Evolutionary conservation across 2,797 vertebrate species (phyloP), one percentile per base, ranked within the genome.

Genomic region (Ataeniobius toweri): DNA sequence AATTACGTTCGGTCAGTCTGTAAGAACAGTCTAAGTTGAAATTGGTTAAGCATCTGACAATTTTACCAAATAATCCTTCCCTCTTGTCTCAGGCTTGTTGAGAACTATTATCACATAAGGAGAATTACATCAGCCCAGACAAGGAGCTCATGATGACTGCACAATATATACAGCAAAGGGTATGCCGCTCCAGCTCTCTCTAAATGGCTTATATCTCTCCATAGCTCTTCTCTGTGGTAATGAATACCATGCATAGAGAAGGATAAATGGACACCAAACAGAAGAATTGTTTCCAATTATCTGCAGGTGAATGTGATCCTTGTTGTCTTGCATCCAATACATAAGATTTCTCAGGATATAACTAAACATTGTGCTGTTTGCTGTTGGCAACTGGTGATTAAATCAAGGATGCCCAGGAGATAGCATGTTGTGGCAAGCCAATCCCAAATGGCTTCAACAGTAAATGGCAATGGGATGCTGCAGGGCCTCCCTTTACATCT

Each of bases 401-500:
- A 87, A 79, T 90, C 74, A 82, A 77, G 77, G 76, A 78, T 71
- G 79, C 87, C 81, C 87, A 77, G 53, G 74, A 80, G 88, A 84
- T 70, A 72, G 89, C 93, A 6, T 94, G 94, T 93, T 93, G 87
- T 91, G 90, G 93, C 95, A 93, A 80, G 94, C 83, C 82, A 41
- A 77, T 87, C 92, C 90, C 92, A 86, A 91, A 91, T 88, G 92
- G 89, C 78, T 86, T 89, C 81, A 89, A 76, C 85, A 84, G 81
- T 83, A 93, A 95, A 88, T 91, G 83, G 80, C 88, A 86, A 39
- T 83, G 78, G 86, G 84, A 81, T 85, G 76, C 80, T 83, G 28
- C 78, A 85, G 85, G 75, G 83, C 92, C 88, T 89, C 91, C 86
- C 84, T 86, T 76, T 80, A 88, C 87, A 89, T 92, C 87, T 93